Evolutionary conservation across 2,888 invertebrate species (phyloP).

Genomic region (Auanema freiburgensis): DNA sequence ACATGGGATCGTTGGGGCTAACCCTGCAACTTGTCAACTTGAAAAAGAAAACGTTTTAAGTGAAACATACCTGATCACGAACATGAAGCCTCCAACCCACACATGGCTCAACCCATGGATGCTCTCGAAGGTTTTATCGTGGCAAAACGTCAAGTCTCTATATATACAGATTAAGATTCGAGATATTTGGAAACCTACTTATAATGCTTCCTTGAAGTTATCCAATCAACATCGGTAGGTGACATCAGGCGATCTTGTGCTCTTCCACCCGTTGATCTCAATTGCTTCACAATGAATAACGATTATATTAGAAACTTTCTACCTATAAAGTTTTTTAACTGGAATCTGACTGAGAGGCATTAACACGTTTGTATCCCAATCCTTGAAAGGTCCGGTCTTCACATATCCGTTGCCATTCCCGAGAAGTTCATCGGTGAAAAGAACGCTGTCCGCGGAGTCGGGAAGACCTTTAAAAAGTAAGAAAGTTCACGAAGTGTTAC

Average conservation of each 20-base stretch:
- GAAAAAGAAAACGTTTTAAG: too few species aligned
- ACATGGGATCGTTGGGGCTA: conserved; percentile 53
- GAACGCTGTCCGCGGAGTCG: conserved; percentile 56
- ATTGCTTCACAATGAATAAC: conserved; percentile 6
- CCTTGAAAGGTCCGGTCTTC: conserved; percentile 54
- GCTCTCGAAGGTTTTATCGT: conserved; percentile 62
- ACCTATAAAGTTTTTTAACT: conserved; percentile 59
- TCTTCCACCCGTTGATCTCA: conserved; percentile 57
- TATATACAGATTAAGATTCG: neutral
- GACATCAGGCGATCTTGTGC: conserved; percentile 57
- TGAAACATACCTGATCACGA: conserved; percentile 56
- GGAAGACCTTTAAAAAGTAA: conserved; percentile 51
- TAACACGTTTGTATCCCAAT: conserved; percentile 61
- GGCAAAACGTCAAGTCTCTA: conserved; percentile 56
- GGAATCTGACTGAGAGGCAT: conserved; percentile 62
- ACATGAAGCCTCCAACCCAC: conserved; percentile 65
- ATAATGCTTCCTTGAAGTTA: conserved; percentile 48
- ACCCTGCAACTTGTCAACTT: conserved; percentile 33
- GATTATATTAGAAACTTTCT: too few species aligned
- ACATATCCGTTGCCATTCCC: conserved; percentile 62
- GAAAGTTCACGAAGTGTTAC: conserved; percentile 1
- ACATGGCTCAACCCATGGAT: conserved; percentile 62
- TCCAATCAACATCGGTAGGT: conserved; percentile 58
- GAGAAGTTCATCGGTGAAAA: conserved; percentile 60
- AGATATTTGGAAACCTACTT: conserved; percentile 37